A percentile compares a stretch with the other conserved stretches of the same genome.
Evolutionary conservation across 2,797 vertebrate genomes (phyloP).

Genomic region (Apodemus agrarius): DNA sequence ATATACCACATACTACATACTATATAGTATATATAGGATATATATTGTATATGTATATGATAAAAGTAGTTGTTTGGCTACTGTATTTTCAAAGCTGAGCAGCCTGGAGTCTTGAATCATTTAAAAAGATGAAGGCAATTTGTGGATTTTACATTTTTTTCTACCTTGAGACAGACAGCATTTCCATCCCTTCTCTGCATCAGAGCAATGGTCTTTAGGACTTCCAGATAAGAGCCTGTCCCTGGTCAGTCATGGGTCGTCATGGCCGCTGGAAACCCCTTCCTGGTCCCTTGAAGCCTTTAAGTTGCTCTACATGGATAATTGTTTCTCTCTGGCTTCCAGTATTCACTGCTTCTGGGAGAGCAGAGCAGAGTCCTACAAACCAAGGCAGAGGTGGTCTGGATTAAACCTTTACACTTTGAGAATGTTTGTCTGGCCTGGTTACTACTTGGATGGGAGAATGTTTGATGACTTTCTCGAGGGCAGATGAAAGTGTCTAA

Average conservation of each 20-base stretch:
- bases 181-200: neutral
- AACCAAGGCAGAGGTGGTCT: neutral
- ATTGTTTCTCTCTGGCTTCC: neutral
- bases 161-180: too few relatives aligned
- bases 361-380: neutral
- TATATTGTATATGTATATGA: neutral
- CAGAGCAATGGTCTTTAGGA: neutral
- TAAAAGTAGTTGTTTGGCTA: neutral
- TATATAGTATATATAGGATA: neutral
- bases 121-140: neutral
- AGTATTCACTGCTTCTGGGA: neutral
- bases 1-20: neutral
- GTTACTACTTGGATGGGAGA: neutral
- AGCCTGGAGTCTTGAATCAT: neutral
- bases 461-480: neutral
- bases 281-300: neutral
- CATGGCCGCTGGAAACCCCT: rapidly evolving
- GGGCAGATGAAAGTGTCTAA: neutral
- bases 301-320: neutral
- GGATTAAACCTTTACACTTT: neutral
- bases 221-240: neutral
- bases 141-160: neutral
- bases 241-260: rapidly evolving
- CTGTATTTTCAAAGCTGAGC: neutral
- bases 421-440: neutral